Evolutionary conservation across 2,888 invertebrate species (phyloP), one percentile per base, ranked within the genome.

Genomic region (Cylloceria caligata): DNA sequence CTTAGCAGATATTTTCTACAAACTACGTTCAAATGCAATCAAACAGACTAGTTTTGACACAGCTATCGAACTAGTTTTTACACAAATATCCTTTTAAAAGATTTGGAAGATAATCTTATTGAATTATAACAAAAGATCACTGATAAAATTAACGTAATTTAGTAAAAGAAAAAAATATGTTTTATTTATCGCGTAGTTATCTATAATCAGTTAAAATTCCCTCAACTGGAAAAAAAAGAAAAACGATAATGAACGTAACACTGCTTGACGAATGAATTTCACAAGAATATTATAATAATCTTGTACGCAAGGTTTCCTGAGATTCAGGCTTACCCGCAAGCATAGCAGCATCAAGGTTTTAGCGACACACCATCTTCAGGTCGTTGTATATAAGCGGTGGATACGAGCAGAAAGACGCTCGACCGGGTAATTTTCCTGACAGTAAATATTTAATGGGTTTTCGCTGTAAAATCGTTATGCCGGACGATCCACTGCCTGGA

Each of bases 381-480:
- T 16, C 21, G 39, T 21, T 34, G 19, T 34, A 19, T 16, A 13
- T 16, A n/a, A 39, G n/a, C 42, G 60, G 21, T 42, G 13, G 62
- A 21, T 49, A 16, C 71, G 65, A 65, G 68, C 52, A 64, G 42
- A 65, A 79, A 82, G 83, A 55, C 67, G 81, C 19, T 60, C 45
- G 76, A 80, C 65, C 74, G 83, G 76, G 64, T 79, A 86, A 87
- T 88, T 86, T 83, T 83, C 74, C 68, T 57, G 78, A 80, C 74
- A 79, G 86, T 86, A 86, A 88, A 88, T 88, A 86, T 88, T 88
- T 88, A 88, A 88, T 81, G 84, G 84, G 68, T 62, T 84, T 86
- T 81, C 86, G 80, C 81, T 71, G 80, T 76, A 71, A 83, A 77
- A 84, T 75, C 80, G 80, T 80, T 80, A 67, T 69, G 75, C 64